Conservation (phyloP, 1,140 invertebrate species). For the Anadara kagoshimensis region DNA sequence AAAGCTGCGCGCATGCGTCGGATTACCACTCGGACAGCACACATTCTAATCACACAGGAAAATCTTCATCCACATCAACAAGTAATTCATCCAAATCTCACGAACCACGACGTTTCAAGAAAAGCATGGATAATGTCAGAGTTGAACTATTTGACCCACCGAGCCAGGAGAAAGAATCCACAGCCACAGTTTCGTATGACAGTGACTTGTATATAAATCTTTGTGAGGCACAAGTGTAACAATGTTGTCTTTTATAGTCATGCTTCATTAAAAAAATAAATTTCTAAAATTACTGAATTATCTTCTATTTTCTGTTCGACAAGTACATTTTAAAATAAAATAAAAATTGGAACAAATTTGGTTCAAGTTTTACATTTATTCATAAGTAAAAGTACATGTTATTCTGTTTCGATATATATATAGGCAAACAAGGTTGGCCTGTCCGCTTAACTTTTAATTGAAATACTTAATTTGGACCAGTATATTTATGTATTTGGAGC, state of each 20-base stretch:
- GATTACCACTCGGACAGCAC: conserved; percentile 33
- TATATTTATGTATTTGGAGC: too few species aligned
- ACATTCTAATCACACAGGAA: conserved; percentile 33
- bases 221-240: conserved; percentile 69
- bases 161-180: conserved; percentile 70
- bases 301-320: too few species aligned
- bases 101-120: conserved; percentile 46
- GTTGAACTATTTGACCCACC: conserved; percentile 68
- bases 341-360: too few species aligned
- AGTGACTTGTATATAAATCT: conserved; percentile 70
- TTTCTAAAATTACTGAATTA: too few species aligned
- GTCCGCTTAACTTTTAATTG: too few species aligned
- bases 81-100: conserved; percentile 57
- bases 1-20: conserved; percentile 19
- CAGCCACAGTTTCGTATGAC: conserved; percentile 69
- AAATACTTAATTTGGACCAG: too few species aligned
- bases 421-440: too few species aligned
- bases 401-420: too few species aligned
- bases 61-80: conserved; percentile 61
- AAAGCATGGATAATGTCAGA: conserved; percentile 59
- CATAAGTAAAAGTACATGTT: too few species aligned
- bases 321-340: too few species aligned
- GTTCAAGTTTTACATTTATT: too few species aligned
- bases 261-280: background rate
- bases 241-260: background rate